Percentiles rank a stretch among this genome's conserved stretches.
phyloP scores from a whole-genome alignment of 2,888 invertebrate species.

The Sesamia inferens region DNA sequence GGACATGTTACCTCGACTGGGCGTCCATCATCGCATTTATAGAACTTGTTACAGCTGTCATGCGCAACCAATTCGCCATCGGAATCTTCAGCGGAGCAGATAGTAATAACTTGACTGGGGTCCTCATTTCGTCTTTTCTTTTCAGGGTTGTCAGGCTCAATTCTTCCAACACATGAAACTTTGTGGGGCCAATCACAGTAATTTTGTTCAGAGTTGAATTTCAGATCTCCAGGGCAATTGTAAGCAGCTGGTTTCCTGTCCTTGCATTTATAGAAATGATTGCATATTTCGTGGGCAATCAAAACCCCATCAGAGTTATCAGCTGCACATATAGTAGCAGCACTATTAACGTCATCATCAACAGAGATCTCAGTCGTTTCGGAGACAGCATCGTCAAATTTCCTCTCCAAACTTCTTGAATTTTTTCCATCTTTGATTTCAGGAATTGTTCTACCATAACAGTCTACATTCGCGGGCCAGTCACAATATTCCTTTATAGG shows the following conservation, averaged over 20 bases:
- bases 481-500: slow-evolving; percentile 63
- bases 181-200: slow-evolving; percentile 64
- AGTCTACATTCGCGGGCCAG: slow-evolving; percentile 63
- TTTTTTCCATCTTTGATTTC: slow-evolving; percentile 9
- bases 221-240: slow-evolving; percentile 60
- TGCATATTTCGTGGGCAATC: slow-evolving; percentile 70
- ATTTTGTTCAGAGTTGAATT: slow-evolving; percentile 57
- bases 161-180: slow-evolving; percentile 63
- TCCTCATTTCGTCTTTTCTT: slow-evolving; percentile 42
- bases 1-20: slow-evolving; percentile 67
- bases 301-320: slow-evolving; percentile 63
- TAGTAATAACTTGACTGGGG: slow-evolving; percentile 64
- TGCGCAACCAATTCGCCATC: slow-evolving; percentile 71
- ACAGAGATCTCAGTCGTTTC: neutral
- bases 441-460: slow-evolving; percentile 58
- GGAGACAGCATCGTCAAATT: slow-evolving; percentile 7
- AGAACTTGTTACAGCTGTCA: slow-evolving; percentile 72
- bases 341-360: neutral
- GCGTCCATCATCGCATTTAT: slow-evolving; percentile 67
- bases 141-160: slow-evolving; percentile 10
- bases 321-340: slow-evolving; percentile 60
- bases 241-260: slow-evolving; percentile 57
- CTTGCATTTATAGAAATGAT: slow-evolving; percentile 70
- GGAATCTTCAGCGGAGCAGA: slow-evolving; percentile 67
- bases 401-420: neutral